phyloP scores from a whole-genome alignment of 2,888 invertebrate species.

The Dicyrtomina minuta region DNA sequence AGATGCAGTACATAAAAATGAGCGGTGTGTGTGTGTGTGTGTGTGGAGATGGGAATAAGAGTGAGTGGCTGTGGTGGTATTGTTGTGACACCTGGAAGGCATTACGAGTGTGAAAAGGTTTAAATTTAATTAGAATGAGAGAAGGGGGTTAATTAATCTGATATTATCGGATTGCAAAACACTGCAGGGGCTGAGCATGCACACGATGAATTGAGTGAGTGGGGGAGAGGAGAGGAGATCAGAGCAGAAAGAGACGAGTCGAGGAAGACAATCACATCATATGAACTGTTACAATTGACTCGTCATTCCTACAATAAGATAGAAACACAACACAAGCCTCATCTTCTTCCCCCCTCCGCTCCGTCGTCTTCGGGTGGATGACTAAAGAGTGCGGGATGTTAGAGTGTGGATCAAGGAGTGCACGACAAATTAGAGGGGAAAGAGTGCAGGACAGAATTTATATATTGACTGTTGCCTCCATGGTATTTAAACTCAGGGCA shows the following conservation, averaged over 20 bases:
- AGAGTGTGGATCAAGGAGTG: no score
- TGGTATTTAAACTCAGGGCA: no score
- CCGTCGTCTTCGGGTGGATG: no score
- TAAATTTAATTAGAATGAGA: constrained; percentile 51
- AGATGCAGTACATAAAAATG: background rate
- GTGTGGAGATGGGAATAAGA: background rate
- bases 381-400: no score
- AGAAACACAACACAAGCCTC: constrained; percentile 11
- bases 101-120: constrained; percentile 44
- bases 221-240: no score
- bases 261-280: no score
- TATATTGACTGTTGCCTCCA: no score
- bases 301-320: constrained; percentile 28
- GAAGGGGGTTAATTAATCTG: constrained; percentile 51
- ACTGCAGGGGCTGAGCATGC: constrained; percentile 44
- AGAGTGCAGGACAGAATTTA: no score
- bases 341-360: no score
- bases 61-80: background rate
- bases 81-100: constrained; percentile 48
- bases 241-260: no score
- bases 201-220: constrained; percentile 25
- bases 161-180: constrained; percentile 45
- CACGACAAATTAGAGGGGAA: no score
- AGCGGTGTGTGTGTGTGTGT: background rate
- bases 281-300: constrained; percentile 40